Percentiles rank a stretch among this genome's conserved stretches.
These are phyloP conservation scores for Neria commutata DNA, from an alignment of 2,888 invertebrate species.

Conservation along the genomic window DNA sequence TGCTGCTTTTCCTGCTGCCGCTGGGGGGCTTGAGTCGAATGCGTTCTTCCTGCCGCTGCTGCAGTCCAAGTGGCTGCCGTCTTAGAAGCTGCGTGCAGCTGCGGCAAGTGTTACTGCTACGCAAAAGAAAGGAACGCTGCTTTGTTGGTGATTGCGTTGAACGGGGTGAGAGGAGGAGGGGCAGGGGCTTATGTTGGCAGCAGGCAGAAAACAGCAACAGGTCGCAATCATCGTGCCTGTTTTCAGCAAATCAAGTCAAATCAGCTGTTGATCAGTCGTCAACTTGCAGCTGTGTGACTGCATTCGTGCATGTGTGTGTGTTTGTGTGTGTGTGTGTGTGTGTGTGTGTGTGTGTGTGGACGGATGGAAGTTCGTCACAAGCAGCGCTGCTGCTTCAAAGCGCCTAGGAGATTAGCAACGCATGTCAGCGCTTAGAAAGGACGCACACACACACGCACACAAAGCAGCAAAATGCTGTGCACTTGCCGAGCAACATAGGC, in stretches of 20 bases:
- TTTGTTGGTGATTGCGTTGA: no score
- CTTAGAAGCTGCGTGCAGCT: not conserved
- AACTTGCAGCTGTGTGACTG: constrained; percentile 7
- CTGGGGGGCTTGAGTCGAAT: not conserved
- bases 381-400: constrained; percentile 50
- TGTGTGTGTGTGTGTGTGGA: not conserved
- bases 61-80: not conserved
- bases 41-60: no score
- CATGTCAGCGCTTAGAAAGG: constrained; percentile 50
- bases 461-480: constrained; percentile 17
- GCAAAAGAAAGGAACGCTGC: no score
- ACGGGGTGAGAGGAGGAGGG: no score
- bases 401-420: constrained; percentile 54
- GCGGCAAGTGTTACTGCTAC: no score
- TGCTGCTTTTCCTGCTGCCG: no score
- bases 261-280: constrained; percentile 45
- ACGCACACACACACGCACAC: constrained; percentile 34
- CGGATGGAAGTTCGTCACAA: constrained; percentile 10
- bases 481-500: no score
- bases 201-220: no score
- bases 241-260: constrained; percentile 56
- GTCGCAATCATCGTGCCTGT: constrained; percentile 20
- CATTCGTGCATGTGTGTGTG: not conserved
- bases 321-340: not conserved
- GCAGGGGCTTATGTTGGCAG: no score